A percentile compares a stretch with the other conserved stretches of the same genome.
Evolutionary conservation across 2,888 invertebrate genomes (phyloP).

Genomic region (Synanthedon formicaeformis): DNA sequence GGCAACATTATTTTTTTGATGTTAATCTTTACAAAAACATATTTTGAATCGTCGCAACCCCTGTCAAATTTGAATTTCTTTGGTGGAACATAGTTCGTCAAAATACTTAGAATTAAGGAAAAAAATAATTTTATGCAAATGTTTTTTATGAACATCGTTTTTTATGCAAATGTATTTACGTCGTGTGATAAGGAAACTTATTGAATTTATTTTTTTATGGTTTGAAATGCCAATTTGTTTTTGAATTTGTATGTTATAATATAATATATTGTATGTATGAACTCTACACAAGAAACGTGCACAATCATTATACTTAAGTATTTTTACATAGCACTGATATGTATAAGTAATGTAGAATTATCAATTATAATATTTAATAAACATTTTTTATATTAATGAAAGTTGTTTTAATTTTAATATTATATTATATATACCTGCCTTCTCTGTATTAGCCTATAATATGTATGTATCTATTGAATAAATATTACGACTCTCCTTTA

Average conservation of each 20-base stretch:
- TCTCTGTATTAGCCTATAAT: too few relatives aligned
- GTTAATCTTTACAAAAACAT: neutral
- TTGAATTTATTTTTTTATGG: neutral
- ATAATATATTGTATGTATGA: neutral
- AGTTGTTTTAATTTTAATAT: neutral
- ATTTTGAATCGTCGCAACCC: too few relatives aligned
- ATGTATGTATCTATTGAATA: too few relatives aligned
- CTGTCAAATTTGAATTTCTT: too few relatives aligned
- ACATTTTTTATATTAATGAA: neutral
- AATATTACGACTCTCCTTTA: too few relatives aligned
- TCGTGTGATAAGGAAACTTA: neutral
- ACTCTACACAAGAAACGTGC: constrained; percentile 15
- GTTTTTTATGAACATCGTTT: neutral
- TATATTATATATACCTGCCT: neutral
- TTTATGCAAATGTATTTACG: neutral
- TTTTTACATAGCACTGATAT: constrained; percentile 41
- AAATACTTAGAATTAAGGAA: neutral
- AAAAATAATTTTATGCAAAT: neutral
- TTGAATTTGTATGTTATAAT: neutral
- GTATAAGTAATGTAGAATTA: constrained; percentile 11
- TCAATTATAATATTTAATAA: neutral
- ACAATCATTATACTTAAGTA: constrained; percentile 20
- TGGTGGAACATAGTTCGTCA: neutral
- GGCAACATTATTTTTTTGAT: neutral
- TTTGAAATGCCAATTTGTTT: neutral